Evolutionary conservation across 2,113 vertebrate species (phyloP).

Genomic region (Calyptommatus sinebrachiatus): DNA sequence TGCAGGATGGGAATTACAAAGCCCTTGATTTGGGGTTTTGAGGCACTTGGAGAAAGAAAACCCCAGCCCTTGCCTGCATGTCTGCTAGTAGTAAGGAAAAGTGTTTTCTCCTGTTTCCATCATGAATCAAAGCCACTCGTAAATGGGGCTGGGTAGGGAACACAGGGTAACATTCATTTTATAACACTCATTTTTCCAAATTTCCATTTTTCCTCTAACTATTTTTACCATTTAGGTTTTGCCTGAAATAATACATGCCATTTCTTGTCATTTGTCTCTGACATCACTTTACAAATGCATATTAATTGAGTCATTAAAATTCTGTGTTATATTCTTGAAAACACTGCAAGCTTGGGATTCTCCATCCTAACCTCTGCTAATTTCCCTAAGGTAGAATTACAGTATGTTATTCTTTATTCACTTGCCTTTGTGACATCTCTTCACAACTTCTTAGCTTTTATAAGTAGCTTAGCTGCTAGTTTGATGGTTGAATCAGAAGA

Average conservation of each 20-base stretch:
- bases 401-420: not conserved
- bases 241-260: slow-evolving; percentile 1
- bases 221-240: not conserved
- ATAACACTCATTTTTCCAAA: not conserved
- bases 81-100: too few relatives aligned
- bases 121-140: too few relatives aligned
- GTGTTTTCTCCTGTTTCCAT: too few relatives aligned
- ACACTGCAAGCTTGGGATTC: not conserved
- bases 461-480: not conserved
- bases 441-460: not conserved
- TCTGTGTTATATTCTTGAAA: slow-evolving; percentile 9
- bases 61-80: too few relatives aligned
- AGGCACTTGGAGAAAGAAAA: too few relatives aligned
- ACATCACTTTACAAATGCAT: not conserved
- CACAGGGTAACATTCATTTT: too few relatives aligned
- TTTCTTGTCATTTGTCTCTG: not conserved
- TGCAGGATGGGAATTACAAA: too few relatives aligned
- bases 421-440: not conserved
- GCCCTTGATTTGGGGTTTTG: too few relatives aligned
- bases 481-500: not conserved
- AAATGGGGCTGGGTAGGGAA: too few relatives aligned
- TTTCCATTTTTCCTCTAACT: not conserved
- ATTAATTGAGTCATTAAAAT: not conserved
- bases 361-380: not conserved
- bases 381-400: not conserved